Percentiles rank a stretch among this genome's conserved stretches.
phyloP scores from a whole-genome alignment of 2,797 vertebrate species.

The Xiphorhynchus erythropygius region DNA sequence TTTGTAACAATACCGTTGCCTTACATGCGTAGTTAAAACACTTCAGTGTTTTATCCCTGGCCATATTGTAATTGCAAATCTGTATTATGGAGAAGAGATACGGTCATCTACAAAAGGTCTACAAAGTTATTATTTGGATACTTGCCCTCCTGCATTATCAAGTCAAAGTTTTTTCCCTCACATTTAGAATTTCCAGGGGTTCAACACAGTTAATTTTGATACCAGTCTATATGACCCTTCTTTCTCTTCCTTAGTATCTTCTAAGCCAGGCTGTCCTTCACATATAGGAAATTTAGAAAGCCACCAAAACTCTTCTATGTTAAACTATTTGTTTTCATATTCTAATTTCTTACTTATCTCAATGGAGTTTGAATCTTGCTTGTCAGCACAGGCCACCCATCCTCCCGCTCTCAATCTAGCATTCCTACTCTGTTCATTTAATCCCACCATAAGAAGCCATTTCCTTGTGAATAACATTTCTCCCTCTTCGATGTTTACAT shows the following conservation, averaged over 20 bases:
- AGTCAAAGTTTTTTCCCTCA: not conserved
- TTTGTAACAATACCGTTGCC: not conserved
- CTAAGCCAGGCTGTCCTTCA: not conserved
- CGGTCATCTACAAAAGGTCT: rapidly evolving
- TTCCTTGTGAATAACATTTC: slow-evolving; percentile 20
- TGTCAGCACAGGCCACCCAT: not conserved
- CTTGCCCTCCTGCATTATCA: not conserved
- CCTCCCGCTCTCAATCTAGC: not conserved
- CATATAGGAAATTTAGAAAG: not conserved
- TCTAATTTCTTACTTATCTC: not conserved
- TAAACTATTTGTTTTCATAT: not conserved
- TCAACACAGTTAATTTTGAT: not conserved
- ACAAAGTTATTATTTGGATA: not conserved
- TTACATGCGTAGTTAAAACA: not conserved
- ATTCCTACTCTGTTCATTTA: not conserved
- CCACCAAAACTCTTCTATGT: not conserved
- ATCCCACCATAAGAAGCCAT: not conserved
- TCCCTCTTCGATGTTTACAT: slow-evolving; percentile 20
- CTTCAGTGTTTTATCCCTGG: not conserved
- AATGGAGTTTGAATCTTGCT: not conserved
- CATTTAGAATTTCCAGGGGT: not conserved
- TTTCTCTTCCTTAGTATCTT: not conserved
- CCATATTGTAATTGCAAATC: not conserved
- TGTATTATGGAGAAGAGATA: not conserved
- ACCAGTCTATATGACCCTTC: not conserved